Conservation (phyloP, 2,797 vertebrate species). For the Gadopsis bispinosus region DNA sequence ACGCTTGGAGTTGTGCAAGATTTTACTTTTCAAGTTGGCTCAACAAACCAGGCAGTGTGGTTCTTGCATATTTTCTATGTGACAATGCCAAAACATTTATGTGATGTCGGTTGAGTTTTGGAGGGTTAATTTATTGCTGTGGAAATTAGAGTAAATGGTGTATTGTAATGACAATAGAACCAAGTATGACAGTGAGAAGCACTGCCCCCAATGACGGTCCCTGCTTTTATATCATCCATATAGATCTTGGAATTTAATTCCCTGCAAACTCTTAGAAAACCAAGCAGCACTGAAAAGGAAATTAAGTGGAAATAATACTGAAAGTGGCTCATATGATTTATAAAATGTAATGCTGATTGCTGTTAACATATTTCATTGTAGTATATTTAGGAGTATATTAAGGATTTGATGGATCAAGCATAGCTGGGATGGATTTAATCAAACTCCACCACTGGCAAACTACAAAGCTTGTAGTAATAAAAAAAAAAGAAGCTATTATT, state of each 20-base stretch:
- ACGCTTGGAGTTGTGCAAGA: slow-evolving; percentile 58
- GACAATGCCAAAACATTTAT: not conserved
- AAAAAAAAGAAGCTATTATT: slow-evolving; percentile 19
- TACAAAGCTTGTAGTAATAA: slow-evolving; percentile 9
- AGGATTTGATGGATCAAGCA: slow-evolving; percentile 35
- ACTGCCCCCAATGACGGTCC: not conserved
- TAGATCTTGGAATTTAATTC: slow-evolving; percentile 5
- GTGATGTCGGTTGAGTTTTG: not conserved
- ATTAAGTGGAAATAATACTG: not conserved
- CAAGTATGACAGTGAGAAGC: not conserved
- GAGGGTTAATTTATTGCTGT: not conserved
- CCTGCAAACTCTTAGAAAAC: slow-evolving; percentile 12
- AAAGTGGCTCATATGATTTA: slow-evolving; percentile 29
- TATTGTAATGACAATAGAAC: not conserved
- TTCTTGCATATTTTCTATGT: slow-evolving; percentile 13
- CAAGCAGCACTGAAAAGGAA: not conserved
- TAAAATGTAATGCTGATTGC: slow-evolving; percentile 21
- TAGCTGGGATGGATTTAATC: slow-evolving; percentile 51
- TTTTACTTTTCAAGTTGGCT: slow-evolving; percentile 54
- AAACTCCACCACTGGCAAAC: slow-evolving; percentile 32
- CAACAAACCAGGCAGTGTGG: slow-evolving; percentile 26
- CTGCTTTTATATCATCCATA: not conserved
- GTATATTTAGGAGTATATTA: slow-evolving; percentile 28
- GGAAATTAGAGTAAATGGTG: not conserved
- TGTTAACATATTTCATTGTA: slow-evolving; percentile 13